A percentile compares a stretch with the other conserved stretches of the same genome.
Evolutionary conservation across 2,113 vertebrate species (phyloP).

Genomic region (Procapra przewalskii): DNA sequence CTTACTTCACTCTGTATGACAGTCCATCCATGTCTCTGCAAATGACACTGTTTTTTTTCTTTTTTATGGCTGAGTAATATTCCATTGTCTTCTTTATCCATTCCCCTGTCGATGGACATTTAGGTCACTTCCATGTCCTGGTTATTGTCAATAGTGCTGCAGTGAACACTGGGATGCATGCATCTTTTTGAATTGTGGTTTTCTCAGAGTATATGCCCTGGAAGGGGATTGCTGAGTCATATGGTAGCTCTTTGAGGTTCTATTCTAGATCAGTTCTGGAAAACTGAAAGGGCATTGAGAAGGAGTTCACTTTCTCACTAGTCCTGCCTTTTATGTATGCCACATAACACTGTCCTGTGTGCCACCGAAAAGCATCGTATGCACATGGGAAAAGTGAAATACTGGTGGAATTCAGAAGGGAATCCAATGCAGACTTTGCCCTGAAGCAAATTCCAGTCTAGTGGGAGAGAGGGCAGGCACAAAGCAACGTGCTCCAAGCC

Average conservation of each 20-base stretch:
- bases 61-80: neutral
- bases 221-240: neutral
- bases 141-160: neutral
- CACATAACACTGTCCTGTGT: neutral
- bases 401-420: neutral
- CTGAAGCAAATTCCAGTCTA: neutral
- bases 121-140: neutral
- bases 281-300: neutral
- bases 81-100: neutral
- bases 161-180: neutral
- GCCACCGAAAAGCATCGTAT: fast-evolving
- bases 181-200: neutral
- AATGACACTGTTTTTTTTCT: neutral
- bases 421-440: neutral
- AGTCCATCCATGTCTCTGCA: neutral
- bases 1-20: neutral
- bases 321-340: neutral
- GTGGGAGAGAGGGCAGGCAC: neutral
- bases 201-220: neutral
- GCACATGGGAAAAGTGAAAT: neutral
- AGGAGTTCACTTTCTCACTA: neutral
- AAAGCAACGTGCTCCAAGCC: neutral
- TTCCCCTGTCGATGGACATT: neutral
- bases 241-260: neutral
- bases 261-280: neutral